Conservation (phyloP, 2,888 invertebrate genomes). For the Melikaiella ostensackeni region DNA sequence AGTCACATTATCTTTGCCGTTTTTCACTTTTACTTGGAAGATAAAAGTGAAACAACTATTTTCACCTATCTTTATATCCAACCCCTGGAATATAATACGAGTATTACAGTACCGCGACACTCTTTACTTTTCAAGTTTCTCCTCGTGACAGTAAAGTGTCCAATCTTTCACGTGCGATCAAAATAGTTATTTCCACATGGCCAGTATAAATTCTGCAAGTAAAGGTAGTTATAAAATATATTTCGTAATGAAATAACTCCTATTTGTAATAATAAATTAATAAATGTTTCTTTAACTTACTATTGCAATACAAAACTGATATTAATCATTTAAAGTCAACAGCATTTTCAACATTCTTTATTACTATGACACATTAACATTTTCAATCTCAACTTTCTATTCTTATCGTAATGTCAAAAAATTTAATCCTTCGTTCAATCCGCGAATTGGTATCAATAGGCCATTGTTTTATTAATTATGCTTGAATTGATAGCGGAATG, state of each 20-base stretch:
- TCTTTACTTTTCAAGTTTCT: no score
- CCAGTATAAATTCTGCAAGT: conserved; percentile 16
- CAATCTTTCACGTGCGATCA: conserved; percentile 29
- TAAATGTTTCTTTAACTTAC: neutral
- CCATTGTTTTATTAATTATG: neutral
- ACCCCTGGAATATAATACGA: no score
- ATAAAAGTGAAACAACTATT: no score
- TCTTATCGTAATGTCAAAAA: neutral
- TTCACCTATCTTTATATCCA: no score
- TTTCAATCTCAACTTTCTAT: conserved; percentile 9
- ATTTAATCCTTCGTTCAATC: neutral
- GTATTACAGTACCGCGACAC: no score
- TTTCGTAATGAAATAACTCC: conserved; percentile 5
- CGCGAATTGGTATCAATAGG: neutral
- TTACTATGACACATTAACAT: conserved; percentile 14
- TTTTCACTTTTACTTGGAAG: no score
- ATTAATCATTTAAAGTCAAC: conserved; percentile 8
- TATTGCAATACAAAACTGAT: neutral
- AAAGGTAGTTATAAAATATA: conserved; percentile 4
- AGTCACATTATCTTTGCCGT: no score
- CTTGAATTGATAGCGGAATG: neutral
- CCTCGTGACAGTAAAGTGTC: no score
- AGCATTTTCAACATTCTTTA: neutral
- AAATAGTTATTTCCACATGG: conserved; percentile 19
- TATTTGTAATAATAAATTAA: conserved; percentile 10